Percentiles rank a stretch among this genome's conserved stretches.
Conservation (phyloP, 2,888 invertebrate species). For the Doris montereyensis region DNA sequence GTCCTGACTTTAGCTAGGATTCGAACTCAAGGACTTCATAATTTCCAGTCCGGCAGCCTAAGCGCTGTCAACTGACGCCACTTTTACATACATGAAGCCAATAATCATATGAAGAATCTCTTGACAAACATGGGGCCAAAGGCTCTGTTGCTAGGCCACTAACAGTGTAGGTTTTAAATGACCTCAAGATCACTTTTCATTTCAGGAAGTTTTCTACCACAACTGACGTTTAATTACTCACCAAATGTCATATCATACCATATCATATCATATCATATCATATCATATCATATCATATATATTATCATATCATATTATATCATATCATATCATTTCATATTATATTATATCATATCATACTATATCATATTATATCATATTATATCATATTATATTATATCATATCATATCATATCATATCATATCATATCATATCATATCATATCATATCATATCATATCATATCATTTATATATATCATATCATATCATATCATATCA, state of each 20-base stretch:
- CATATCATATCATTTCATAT: background rate
- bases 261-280: slow-evolving; percentile 12
- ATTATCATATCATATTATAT: slow-evolving; percentile 4
- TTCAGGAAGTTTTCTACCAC: too few relatives aligned
- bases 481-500: slow-evolving; percentile 33
- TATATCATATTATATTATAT: slow-evolving; percentile 25
- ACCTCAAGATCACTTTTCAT: too few relatives aligned
- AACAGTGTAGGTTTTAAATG: too few relatives aligned
- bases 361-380: slow-evolving; percentile 16
- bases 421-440: slow-evolving; percentile 37
- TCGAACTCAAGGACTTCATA: too few relatives aligned
- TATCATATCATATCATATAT: slow-evolving; percentile 20
- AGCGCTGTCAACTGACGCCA: too few relatives aligned
- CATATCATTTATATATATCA: slow-evolving; percentile 37
- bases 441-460: slow-evolving; percentile 36
- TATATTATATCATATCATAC: slow-evolving; percentile 10
- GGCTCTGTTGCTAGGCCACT: too few relatives aligned
- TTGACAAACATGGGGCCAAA: too few relatives aligned
- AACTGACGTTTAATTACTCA: too few relatives aligned
- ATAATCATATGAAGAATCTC: too few relatives aligned
- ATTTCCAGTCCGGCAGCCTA: too few relatives aligned
- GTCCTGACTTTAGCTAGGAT: too few relatives aligned
- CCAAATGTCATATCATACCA: background rate
- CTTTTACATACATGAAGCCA: too few relatives aligned
- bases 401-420: slow-evolving; percentile 25